phyloP scores from a whole-genome alignment of 2,797 vertebrate species.

The Pogoniulus pusillus region DNA sequence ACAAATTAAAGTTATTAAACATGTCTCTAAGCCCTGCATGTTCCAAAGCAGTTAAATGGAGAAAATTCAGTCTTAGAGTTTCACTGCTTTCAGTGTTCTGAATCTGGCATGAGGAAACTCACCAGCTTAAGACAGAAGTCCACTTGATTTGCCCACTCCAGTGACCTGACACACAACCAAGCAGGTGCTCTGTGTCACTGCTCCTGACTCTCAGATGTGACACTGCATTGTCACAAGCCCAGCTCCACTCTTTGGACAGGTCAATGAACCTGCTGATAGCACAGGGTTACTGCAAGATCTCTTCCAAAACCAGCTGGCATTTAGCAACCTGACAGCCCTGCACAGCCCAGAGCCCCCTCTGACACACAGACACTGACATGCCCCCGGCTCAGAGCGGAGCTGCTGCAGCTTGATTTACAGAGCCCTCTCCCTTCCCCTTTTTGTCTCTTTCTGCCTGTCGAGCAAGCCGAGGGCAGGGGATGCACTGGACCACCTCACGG shows the following conservation, averaged over 20 bases:
- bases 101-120: neutral
- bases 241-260: neutral
- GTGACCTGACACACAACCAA: neutral
- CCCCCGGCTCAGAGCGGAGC: neutral
- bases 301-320: neutral
- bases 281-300: neutral
- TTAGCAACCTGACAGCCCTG: neutral
- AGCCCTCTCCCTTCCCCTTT: neutral
- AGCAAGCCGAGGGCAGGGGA: neutral
- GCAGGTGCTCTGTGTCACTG: neutral
- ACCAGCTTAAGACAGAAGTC: neutral
- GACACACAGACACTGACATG: neutral
- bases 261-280: neutral
- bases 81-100: neutral
- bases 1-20: slow-evolving; percentile 27
- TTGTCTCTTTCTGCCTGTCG: neutral
- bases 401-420: neutral
- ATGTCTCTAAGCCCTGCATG: neutral
- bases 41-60: neutral
- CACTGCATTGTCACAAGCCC: neutral
- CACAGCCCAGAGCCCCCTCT: no score
- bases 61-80: neutral
- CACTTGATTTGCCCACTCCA: neutral
- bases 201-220: neutral
- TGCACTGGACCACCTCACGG: neutral